Base-by-base conservation (phyloP, 1,140 invertebrate species). In the Venturia canescens region DNA sequence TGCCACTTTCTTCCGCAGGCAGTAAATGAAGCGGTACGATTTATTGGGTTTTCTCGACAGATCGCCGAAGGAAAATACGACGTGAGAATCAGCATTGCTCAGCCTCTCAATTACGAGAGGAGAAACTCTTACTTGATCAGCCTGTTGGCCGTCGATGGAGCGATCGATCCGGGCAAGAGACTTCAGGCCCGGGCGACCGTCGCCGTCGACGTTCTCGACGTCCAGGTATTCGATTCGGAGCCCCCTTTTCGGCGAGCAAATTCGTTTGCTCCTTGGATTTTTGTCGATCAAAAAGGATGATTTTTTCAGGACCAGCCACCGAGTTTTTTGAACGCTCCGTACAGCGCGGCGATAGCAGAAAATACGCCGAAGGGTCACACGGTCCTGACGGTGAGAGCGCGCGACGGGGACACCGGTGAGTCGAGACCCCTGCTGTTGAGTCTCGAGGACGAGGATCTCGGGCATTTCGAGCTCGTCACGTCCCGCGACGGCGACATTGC, bases 371-470 rank as follows among this genome's bases (percentile, higher is more conserved):
- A 92, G 18, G 93, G 92, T 21, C 91, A 93, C 1, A 92, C 92
- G 44, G 94, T 97, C 79, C 87, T 96, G 82, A 94, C 94, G 0
- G 93, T 97, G 0, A 92, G 93, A 78, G 96, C 95, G 0, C 93
- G 94, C 67, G 96, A 97, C 86, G 96, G 96, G 2, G 96, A 97
- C 85, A 94, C 94, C 1, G 96, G 95, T 0, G 93, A 96, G 74
- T 94, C 95, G 0, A 90, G 96, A 53, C 91, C 94, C 48, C 89
- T 97, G 0, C 85, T 94, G 18, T 85, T 97, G 26, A 93, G 93
- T 1, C 87, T 96, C 13, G 95, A 96, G 87, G 93, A 94, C 48
- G 95, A 96, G 71, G 89, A 92, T 0, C 91, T 94, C 5, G 93
- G 93, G 0, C 96, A 96, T 89, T 97, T 97, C 83, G 92, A 93